Evolutionary conservation across 2,888 invertebrate genomes (phyloP).

Genomic region (Ophion slaviceki): DNA sequence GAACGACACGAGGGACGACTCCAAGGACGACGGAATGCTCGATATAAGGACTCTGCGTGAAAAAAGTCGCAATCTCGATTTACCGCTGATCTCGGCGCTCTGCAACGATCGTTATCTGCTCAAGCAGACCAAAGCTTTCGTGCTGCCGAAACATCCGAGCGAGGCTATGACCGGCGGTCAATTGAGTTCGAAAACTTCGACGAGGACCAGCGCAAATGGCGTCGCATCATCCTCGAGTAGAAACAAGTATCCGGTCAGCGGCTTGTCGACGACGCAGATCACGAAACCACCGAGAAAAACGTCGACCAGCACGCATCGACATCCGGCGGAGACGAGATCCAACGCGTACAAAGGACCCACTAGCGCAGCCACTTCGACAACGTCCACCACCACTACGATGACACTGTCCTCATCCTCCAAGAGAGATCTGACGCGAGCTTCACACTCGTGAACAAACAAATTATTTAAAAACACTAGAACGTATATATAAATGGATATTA

Average conservation of each 20-base stretch:
- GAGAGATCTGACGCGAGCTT: slow-evolving; percentile 79
- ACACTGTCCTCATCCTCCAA: slow-evolving; percentile 66
- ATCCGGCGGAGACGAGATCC: slow-evolving; percentile 89
- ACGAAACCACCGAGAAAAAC: slow-evolving; percentile 86
- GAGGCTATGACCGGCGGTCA: slow-evolving; percentile 62
- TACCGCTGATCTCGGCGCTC: slow-evolving; percentile 96
- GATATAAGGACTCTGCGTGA: slow-evolving; percentile 94
- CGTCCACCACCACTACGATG: slow-evolving; percentile 77
- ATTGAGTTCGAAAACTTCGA: slow-evolving; percentile 72
- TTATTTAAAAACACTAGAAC: neutral
- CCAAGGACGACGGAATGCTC: slow-evolving; percentile 83
- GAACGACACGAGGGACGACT: slow-evolving; percentile 53
- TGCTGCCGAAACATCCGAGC: slow-evolving; percentile 88
- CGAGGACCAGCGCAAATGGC: slow-evolving; percentile 76
- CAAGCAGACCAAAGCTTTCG: slow-evolving; percentile 94
- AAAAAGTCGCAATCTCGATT: slow-evolving; percentile 94
- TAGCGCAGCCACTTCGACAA: slow-evolving; percentile 77
- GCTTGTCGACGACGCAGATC: slow-evolving; percentile 86
- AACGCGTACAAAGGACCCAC: slow-evolving; percentile 69
- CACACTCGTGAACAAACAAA: slow-evolving; percentile 76
- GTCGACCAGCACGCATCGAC: slow-evolving; percentile 86
- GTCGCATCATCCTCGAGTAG: slow-evolving; percentile 80
- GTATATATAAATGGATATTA: neutral
- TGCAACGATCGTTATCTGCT: slow-evolving; percentile 96
- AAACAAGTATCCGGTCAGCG: slow-evolving; percentile 88